Evolutionary conservation across 2,888 invertebrate genomes (phyloP).

Genomic region (Elgonia sp.): DNA sequence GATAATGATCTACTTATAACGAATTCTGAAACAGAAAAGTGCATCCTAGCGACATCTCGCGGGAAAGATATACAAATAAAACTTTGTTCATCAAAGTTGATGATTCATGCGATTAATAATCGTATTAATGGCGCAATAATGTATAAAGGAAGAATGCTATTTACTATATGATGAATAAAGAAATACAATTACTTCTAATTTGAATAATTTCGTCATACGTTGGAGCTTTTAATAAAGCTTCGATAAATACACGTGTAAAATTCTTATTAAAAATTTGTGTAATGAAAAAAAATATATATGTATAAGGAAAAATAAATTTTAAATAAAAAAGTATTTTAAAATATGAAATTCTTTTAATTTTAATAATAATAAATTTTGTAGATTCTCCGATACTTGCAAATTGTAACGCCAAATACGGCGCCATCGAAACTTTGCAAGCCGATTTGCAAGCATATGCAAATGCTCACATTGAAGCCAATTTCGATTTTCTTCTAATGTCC

Average conservation of each 20-base stretch:
- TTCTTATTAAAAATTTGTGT: too few relatives aligned
- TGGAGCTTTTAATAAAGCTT: too few relatives aligned
- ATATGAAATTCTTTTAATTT: too few relatives aligned
- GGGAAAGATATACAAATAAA: not conserved
- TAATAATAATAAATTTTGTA: constrained; percentile 57
- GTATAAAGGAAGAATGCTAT: constrained; percentile 4
- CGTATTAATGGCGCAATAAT: constrained; percentile 13
- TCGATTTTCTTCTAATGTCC: constrained; percentile 92
- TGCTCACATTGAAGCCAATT: constrained; percentile 91
- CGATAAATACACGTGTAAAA: too few relatives aligned
- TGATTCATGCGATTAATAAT: constrained; percentile 22
- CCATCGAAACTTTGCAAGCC: constrained; percentile 87
- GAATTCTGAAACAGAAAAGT: too few relatives aligned
- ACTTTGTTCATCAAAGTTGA: not conserved
- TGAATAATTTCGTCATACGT: not conserved
- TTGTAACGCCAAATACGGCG: constrained; percentile 91
- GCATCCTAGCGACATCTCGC: not conserved
- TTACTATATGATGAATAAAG: not conserved
- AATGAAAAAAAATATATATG: too few relatives aligned
- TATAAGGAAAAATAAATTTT: too few relatives aligned
- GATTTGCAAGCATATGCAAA: constrained; percentile 89
- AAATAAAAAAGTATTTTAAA: too few relatives aligned
- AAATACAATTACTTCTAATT: not conserved
- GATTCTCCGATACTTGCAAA: constrained; percentile 82
- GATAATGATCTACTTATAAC: too few relatives aligned